A percentile compares a stretch with the other conserved stretches of the same genome.
These are phyloP conservation scores for Drosophila bifasciata DNA, from an alignment of 1,140 invertebrate genomes.

Conservation along the genomic window DNA sequence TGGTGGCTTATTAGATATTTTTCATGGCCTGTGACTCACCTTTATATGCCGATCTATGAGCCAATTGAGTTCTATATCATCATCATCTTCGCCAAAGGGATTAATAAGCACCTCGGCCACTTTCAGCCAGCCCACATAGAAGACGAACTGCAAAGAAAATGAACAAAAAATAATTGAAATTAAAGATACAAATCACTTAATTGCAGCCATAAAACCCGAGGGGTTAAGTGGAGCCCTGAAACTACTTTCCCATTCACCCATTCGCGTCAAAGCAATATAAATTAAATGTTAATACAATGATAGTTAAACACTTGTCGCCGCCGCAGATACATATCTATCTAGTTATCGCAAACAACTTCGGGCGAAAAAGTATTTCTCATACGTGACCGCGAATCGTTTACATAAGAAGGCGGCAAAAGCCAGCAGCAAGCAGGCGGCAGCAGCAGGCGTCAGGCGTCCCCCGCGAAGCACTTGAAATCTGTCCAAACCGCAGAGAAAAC, in stretches of 20 bases:
- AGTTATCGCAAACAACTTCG: slow-evolving; percentile 15
- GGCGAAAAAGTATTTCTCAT: neutral
- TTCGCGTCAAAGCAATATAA: slow-evolving; percentile 41
- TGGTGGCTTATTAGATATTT: slow-evolving; percentile 11
- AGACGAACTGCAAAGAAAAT: slow-evolving; percentile 92
- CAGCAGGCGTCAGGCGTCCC: too few relatives aligned
- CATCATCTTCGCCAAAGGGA: slow-evolving; percentile 97
- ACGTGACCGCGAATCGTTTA: slow-evolving; percentile 74
- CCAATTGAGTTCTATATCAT: slow-evolving; percentile 96
- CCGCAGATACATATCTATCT: slow-evolving; percentile 26
- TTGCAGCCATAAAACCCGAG: slow-evolving; percentile 18
- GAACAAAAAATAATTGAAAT: slow-evolving; percentile 5
- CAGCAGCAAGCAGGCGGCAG: slow-evolving; percentile 12
- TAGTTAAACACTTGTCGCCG: slow-evolving; percentile 38
- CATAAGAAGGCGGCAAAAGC: slow-evolving; percentile 54
- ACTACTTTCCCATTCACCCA: slow-evolving; percentile 40
- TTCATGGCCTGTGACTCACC: slow-evolving; percentile 85
- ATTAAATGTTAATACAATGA: slow-evolving; percentile 42
- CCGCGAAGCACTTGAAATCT: slow-evolving; percentile 64
- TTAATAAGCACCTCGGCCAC: slow-evolving; percentile 96
- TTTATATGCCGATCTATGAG: slow-evolving; percentile 95
- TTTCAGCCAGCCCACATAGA: slow-evolving; percentile 98
- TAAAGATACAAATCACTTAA: slow-evolving; percentile 48
- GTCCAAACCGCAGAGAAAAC: slow-evolving; percentile 37
- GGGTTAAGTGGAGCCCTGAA: slow-evolving; percentile 33